Conservation (phyloP, 2,113 vertebrate species). For the Oenanthe oenanthe region DNA sequence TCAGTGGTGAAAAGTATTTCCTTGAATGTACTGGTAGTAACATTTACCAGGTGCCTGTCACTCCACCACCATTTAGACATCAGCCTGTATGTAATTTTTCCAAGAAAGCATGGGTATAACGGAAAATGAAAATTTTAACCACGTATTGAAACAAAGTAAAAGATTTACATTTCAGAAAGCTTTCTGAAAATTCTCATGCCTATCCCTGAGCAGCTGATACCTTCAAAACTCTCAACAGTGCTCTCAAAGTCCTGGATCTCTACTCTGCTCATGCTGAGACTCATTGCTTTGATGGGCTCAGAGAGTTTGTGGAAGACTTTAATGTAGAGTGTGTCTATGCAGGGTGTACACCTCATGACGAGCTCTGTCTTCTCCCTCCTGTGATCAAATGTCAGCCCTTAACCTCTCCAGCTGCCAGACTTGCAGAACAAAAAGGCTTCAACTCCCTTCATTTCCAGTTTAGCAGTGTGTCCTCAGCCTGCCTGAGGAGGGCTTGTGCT, state of each 20-base stretch:
- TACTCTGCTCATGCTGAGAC: neutral
- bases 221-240: neutral
- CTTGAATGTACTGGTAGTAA: neutral
- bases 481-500: neutral
- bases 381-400: neutral
- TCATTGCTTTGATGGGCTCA: neutral
- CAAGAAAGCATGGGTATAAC: neutral
- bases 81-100: neutral
- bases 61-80: neutral
- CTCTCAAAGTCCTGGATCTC: neutral
- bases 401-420: neutral
- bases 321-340: neutral
- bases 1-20: neutral
- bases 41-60: neutral
- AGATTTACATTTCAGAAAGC: neutral
- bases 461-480: neutral
- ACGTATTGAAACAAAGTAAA: neutral
- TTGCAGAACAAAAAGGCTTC: neutral
- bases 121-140: neutral
- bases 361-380: neutral
- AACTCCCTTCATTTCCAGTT: neutral
- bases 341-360: neutral
- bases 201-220: neutral
- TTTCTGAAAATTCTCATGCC: neutral
- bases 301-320: neutral